Percentiles rank a stretch among this genome's conserved stretches.
phyloP scores from a whole-genome alignment of 2,888 invertebrate species.

The Fabriciana adippe region DNA sequence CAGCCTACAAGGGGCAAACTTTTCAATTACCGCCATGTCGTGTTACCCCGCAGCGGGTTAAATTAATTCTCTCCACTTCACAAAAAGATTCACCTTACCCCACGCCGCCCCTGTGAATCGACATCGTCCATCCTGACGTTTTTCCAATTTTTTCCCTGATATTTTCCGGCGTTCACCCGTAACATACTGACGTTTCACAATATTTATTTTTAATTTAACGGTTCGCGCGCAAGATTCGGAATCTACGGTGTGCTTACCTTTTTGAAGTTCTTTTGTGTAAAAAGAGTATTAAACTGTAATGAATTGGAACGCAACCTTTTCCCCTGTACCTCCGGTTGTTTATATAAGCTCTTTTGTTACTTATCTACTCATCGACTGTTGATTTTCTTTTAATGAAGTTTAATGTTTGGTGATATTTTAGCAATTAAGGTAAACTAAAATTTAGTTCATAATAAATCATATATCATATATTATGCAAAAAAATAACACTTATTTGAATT shows the following conservation, averaged over 20 bases:
- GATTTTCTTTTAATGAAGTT: conserved; percentile 23
- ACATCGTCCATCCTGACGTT: conserved; percentile 63
- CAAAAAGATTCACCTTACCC: conserved; percentile 80
- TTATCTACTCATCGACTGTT: conserved; percentile 20
- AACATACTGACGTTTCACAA: conserved; percentile 81
- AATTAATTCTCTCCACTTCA: conserved; percentile 83
- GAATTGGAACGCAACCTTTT: conserved; percentile 52
- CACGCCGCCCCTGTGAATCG: conserved; percentile 63
- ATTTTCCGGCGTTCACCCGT: conserved; percentile 63
- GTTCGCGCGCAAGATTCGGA: conserved; percentile 73
- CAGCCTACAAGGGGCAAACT: conserved; percentile 81
- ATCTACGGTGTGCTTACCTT: conserved; percentile 68
- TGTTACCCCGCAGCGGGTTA: conserved; percentile 83
- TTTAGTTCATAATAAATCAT: neutral
- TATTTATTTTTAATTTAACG: conserved; percentile 82
- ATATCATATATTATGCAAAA: neutral
- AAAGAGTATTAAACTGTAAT: conserved; percentile 62
- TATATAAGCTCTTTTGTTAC: conserved; percentile 20
- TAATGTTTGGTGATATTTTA: conserved; percentile 4
- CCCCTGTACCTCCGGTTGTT: conserved; percentile 31
- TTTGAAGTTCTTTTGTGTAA: conserved; percentile 67
- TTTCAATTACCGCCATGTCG: conserved; percentile 82
- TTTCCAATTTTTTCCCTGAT: conserved; percentile 64
- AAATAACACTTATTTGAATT: neutral
- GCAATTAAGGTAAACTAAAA: neutral